Evolutionary conservation across 2,113 vertebrate genomes (phyloP).

Genomic region (Rostratula benghalensis): DNA sequence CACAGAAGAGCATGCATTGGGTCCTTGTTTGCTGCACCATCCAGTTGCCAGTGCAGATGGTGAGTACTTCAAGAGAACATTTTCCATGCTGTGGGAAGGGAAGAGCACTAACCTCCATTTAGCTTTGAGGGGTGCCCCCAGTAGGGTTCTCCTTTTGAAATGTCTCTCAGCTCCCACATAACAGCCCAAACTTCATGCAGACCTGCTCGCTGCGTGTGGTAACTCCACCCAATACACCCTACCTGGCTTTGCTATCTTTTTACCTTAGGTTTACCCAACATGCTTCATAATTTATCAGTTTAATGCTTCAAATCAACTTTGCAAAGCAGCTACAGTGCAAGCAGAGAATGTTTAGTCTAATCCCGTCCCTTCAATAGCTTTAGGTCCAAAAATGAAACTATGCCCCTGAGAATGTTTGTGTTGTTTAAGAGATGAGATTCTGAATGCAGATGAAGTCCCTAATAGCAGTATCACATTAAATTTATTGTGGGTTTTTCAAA

Average conservation of each 20-base stretch:
- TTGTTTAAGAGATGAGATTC: neutral
- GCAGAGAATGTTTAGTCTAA: neutral
- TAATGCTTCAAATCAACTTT: neutral
- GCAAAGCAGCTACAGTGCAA: neutral
- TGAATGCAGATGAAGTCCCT: neutral
- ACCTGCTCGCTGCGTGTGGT: no score
- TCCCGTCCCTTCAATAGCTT: neutral
- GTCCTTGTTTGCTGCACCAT: neutral
- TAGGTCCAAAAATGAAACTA: neutral
- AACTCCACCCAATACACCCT: neutral
- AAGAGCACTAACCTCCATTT: neutral
- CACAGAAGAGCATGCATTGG: rapidly evolving
- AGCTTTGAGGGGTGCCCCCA: neutral
- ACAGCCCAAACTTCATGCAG: neutral
- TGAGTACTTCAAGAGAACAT: neutral
- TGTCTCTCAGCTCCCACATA: neutral
- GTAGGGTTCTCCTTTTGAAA: neutral
- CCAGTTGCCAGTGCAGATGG: neutral
- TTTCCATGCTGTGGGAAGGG: neutral
- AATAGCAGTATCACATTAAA: neutral
- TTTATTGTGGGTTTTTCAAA: neutral
- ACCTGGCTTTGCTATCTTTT: neutral
- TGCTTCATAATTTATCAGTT: neutral
- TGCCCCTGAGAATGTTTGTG: neutral
- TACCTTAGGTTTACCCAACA: neutral